Base-by-base conservation (phyloP, 2,888 invertebrate genomes). In the Gymnosoma rotundatum region DNA sequence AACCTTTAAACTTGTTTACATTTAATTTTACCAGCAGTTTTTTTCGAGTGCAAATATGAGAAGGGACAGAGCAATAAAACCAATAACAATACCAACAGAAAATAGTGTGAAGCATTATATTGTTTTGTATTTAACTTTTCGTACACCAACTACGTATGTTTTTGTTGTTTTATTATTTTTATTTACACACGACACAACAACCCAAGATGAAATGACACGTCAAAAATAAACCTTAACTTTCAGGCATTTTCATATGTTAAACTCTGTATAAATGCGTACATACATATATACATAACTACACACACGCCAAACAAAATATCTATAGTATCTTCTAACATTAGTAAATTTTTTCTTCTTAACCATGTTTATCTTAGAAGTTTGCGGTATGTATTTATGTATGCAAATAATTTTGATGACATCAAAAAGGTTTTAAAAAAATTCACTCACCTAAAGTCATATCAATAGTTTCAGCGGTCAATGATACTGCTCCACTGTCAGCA, bases 361-460 rank as follows among this genome's bases (percentile, higher is more conserved):
- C 6, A 48, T 16, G 16, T n/a, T 3, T 0, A 48, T n/a, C 45
- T 16, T 16, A 14, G 3, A 16, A 48, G n/a, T 1, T n/a, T 12
- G 10, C 42, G 2, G 10, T 10, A 52, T 18, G 18, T 52, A 2
- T 20, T 10, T 18, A 52, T 20, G 4, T 20, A 52, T 20, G 4
- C 9, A 2, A 52, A 52, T 20, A 25, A 25, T 25, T 2, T 20
- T 4, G 20, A 52, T 52, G 10, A 52, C 3, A 52, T 10, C 3
- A 20, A 52, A 20, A 16, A 38, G 20, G 36, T 61, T 38, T 52
- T 54, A n/a, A 32, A 50, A 60, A 18, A 42, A 38, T 14, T 16
- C 14, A 90, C 94, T 94, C 93, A 97, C 97, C 96, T 94, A 97
- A 93, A 87, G 95, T 95, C 94, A 95, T 95, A 93, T 97, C 97